Evolutionary conservation across 2,113 vertebrate genomes (phyloP).

Genomic region (Atrichornis clamosus): DNA sequence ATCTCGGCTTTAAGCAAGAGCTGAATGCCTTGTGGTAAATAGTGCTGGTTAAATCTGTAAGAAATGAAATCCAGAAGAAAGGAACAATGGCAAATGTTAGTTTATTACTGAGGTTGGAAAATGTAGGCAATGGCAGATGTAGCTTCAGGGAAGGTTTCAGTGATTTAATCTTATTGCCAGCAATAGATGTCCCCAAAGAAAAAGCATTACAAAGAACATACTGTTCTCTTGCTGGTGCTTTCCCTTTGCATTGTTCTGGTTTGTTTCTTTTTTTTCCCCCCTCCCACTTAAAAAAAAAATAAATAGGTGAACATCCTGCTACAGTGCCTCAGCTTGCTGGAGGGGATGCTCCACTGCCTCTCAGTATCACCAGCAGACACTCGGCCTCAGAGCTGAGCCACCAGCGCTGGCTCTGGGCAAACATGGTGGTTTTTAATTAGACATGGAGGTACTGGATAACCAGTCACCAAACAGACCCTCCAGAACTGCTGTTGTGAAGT

Average conservation of each 20-base stretch:
- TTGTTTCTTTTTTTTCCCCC: background rate
- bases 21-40: conserved; percentile 55
- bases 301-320: background rate
- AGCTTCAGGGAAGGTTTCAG: conserved; percentile 64
- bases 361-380: background rate
- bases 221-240: conserved; percentile 61
- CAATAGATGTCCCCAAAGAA: conserved; percentile 51
- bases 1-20: background rate
- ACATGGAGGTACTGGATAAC: accelerated
- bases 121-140: conserved; percentile 67
- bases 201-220: conserved; percentile 60
- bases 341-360: background rate
- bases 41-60: conserved; percentile 47
- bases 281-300: background rate
- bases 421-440: accelerated
- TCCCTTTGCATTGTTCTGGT: conserved; percentile 46
- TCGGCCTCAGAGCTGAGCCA: background rate
- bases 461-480: background rate
- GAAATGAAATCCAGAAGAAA: conserved; percentile 70
- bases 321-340: background rate
- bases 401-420: background rate
- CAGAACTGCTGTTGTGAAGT: background rate
- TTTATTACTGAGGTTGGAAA: conserved; percentile 69
- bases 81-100: conserved; percentile 63
- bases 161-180: conserved; percentile 65